Evolutionary conservation across 2,888 invertebrate genomes (phyloP).

Genomic region (Sialis fuliginosa): DNA sequence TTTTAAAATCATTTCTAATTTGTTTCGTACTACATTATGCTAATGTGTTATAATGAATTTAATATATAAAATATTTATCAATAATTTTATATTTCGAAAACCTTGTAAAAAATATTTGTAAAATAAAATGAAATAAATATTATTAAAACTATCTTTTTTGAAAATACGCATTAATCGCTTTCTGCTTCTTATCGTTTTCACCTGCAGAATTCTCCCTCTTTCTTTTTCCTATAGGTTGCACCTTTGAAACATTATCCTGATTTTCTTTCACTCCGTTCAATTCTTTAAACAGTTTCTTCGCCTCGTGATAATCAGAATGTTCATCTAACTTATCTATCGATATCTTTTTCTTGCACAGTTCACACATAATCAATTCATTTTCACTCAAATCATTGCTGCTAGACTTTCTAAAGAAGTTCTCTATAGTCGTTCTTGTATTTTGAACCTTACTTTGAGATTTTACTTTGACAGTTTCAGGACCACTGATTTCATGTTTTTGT

Average conservation of each 20-base stretch:
- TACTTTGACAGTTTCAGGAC: constrained; percentile 8
- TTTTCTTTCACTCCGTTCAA: constrained; percentile 27
- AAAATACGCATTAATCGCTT: constrained; percentile 3
- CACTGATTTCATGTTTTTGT: constrained; percentile 2
- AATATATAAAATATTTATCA: no score
- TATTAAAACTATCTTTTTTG: neutral
- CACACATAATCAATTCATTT: constrained; percentile 32
- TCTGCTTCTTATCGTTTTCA: constrained; percentile 1
- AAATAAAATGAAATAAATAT: neutral
- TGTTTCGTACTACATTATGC: no score
- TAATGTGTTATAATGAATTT: no score
- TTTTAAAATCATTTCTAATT: no score
- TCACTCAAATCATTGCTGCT: constrained; percentile 4
- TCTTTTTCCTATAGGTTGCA: neutral
- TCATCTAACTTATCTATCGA: constrained; percentile 40
- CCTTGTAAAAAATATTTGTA: neutral
- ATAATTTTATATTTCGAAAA: no score
- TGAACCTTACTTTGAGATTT: constrained; percentile 20
- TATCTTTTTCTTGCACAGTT: constrained; percentile 45
- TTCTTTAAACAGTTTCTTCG: constrained; percentile 53
- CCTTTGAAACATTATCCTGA: neutral
- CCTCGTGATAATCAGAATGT: constrained; percentile 72
- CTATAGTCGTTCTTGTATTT: no score
- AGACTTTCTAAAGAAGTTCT: no score
- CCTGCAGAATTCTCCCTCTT: neutral